Evolutionary conservation across 2,888 invertebrate genomes (phyloP).

Genomic region (Gortyna flavago): DNA sequence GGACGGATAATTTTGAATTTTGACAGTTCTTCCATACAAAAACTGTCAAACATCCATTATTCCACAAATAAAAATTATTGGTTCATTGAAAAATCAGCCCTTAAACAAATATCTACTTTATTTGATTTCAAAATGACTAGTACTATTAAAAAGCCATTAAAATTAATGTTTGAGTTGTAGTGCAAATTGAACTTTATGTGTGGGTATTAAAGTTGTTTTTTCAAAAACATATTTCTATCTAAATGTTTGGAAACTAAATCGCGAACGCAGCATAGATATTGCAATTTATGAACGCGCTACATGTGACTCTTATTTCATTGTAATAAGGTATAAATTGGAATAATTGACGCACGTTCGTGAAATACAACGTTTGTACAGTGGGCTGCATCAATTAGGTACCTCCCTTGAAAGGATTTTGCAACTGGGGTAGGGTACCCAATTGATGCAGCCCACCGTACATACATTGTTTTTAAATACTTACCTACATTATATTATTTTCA

Average conservation of each 20-base stretch:
- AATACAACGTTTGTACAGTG: not conserved
- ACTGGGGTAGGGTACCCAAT: no score
- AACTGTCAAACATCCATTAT: no score
- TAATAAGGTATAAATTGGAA: not conserved
- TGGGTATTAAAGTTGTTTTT: not conserved
- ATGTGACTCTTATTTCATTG: not conserved
- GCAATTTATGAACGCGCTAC: not conserved
- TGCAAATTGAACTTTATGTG: not conserved
- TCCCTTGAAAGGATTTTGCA: no score
- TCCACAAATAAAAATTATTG: no score
- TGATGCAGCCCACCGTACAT: no score
- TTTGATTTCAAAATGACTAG: not conserved
- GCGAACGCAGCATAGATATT: not conserved
- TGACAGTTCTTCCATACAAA: no score
- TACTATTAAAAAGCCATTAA: not conserved
- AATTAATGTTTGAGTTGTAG: no score
- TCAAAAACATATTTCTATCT: no score
- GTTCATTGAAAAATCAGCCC: no score
- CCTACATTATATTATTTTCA: slow-evolving; percentile 1
- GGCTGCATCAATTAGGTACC: no score
- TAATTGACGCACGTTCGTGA: not conserved
- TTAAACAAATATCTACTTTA: not conserved
- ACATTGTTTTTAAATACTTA: not conserved
- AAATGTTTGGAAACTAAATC: not conserved
- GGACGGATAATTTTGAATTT: no score